Base-by-base conservation (phyloP, 2,888 invertebrate genomes). In the Cosmia pyralina region DNA sequence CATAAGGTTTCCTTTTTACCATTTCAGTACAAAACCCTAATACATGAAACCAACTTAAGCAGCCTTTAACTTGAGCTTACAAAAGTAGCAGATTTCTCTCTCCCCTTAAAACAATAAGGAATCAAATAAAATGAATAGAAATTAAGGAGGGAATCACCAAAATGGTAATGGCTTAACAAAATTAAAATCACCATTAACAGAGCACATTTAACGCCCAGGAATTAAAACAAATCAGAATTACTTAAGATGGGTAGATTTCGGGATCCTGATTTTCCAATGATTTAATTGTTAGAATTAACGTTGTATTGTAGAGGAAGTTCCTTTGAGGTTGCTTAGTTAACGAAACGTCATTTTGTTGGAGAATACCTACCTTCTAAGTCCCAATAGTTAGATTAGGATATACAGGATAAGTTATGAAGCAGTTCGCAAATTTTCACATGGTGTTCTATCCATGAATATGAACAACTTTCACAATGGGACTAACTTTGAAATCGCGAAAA, bases 111-210 rank as follows among this genome's bases (percentile, higher is more conserved):
- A 68, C 64, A 79, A 65, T 65, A 64, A 48, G 58, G 50, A 58
- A 69, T 73, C 59, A 79, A 71, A 50, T 67, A 62, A 58, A 83
- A 75, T 68, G 41, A 83, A 70, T 75, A 68, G 52, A 52, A 64
- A 80, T 83, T 65, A 60, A 62, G 64, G 68, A 62, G 44, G 48
- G 50, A 70, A 75, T 64, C 41, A 69, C 58, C 58, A 19, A 80
- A 80, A 81, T 74, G 80, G 63, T 48, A 75, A 80, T 66, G 58
- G 41, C 50, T 22, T 80, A 75, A 52, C 67, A 68, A 68, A 69
- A 84, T 81, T 81, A 81, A 75, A 75, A 81, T 75, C 34, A 55
- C 60, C 77, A 75, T 83, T 81, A 55, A 81, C 76, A 11, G 41
- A 59, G 81, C 48, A 69, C 50, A 72, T 72, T 84, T 72, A 38